Base-by-base conservation (phyloP, 2,797 vertebrate species). In the Pagetopsis macropterus region DNA sequence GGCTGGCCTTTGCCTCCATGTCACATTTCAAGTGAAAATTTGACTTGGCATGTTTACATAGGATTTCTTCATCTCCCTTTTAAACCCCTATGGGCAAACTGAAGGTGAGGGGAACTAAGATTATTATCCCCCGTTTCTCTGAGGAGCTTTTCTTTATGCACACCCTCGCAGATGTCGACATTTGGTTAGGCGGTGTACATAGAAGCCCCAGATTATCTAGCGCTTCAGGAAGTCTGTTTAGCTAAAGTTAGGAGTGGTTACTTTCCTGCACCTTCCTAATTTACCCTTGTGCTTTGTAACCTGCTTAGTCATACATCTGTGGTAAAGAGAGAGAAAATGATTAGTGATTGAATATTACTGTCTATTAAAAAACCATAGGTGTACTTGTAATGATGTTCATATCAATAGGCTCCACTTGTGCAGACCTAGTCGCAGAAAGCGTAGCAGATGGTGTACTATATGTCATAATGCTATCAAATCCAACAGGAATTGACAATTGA, bases 121-220 rank as follows among this genome's bases (percentile, higher is more conserved):
- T 93, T 90, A 92, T 94, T 89, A 93, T 92, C 92, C 93, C 89
- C 83, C 76, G 71, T 91, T 91, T 86, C 91, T 92, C 91, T 72
- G 90, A 89, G 93, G 90, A 92, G 91, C 87, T 91, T 92, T 92
- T 90, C 93, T 90, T 91, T 85, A 91, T 92, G 92, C 91, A 91
- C 91, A 92, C 91, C 93, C 91, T 92, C 92, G 87, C 93, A 94
- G 93, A 94, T 94, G 93, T 94, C 93, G 91, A 94, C 93, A 94
- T 94, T 93, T 94, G 92, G 92, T 92, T 92, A 92, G 91, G 91
- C 91, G 85, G 91, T 94, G 93, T 93, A 91, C 90, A 83, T 86
- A 85, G 90, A 92, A 92, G 90, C 91, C 92, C 82, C 85, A 90
- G 93, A 94, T 94, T 94, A 94, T 87, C 91, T 81, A 46, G 75